phyloP scores from a whole-genome alignment of 2,113 vertebrate genomes.

The Triplophysa tibetana region DNA sequence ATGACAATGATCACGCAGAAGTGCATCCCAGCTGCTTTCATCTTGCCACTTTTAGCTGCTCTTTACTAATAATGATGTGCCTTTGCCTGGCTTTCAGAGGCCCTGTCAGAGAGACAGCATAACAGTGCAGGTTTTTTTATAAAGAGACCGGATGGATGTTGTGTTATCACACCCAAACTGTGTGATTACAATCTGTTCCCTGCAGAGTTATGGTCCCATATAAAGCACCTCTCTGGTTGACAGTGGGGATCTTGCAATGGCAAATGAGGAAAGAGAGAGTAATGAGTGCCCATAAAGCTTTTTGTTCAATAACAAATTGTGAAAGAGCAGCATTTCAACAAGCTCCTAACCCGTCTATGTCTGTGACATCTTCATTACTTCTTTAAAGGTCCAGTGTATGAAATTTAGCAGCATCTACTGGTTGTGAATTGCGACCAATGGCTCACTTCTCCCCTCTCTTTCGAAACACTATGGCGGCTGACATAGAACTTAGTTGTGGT shows the following conservation, averaged over 20 bases:
- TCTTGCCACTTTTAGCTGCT: slow-evolving; percentile 33
- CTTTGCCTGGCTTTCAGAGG: slow-evolving; percentile 29
- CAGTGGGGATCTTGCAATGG: slow-evolving; percentile 4
- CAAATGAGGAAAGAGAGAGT: slow-evolving; percentile 14
- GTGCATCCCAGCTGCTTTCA: slow-evolving; percentile 15
- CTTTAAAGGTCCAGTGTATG: no score
- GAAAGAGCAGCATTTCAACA: neutral
- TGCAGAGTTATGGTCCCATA: slow-evolving; percentile 18
- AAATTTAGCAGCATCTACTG: no score
- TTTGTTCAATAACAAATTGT: neutral
- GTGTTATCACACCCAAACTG: slow-evolving; percentile 17
- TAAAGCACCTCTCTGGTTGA: slow-evolving; percentile 5
- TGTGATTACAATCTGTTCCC: slow-evolving; percentile 26
- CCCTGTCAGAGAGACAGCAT: slow-evolving; percentile 11
- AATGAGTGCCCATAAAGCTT: slow-evolving; percentile 10
- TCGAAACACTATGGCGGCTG: no score
- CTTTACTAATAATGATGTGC: slow-evolving; percentile 32
- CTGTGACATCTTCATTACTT: no score
- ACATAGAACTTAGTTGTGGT: no score
- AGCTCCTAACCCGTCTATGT: no score
- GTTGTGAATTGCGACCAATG: no score
- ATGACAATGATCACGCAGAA: neutral
- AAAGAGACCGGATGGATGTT: slow-evolving; percentile 9
- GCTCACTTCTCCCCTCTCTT: no score
- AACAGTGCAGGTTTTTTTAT: slow-evolving; percentile 5